Conservation (phyloP, 2,888 invertebrate genomes). For the Odontocerum albicorne region DNA sequence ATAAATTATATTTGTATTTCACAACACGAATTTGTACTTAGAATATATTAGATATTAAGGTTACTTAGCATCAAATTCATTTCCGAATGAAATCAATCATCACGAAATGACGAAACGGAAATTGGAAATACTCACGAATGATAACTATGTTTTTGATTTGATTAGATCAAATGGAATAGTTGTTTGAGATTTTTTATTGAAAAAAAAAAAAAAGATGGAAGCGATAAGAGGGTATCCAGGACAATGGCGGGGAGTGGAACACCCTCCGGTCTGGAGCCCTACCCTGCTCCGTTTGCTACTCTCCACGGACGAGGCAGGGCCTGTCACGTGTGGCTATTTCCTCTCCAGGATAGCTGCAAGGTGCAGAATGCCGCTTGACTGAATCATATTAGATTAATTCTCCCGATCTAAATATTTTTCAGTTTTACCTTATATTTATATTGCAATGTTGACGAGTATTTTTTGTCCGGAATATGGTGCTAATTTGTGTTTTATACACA, state of each 20-base stretch:
- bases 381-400: too few relatives aligned
- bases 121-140: constrained; percentile 18
- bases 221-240: not conserved
- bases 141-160: constrained; percentile 6
- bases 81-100: constrained; percentile 2
- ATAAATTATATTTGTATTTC: constrained; percentile 24
- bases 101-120: not conserved
- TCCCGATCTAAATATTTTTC: not conserved
- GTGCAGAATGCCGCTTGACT: too few relatives aligned
- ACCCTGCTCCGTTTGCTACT: not conserved
- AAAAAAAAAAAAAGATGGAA: not conserved
- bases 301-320: not conserved
- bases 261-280: constrained; percentile 10
- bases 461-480: constrained; percentile 37
- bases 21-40: constrained; percentile 33
- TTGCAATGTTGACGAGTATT: constrained; percentile 17
- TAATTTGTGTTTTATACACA: constrained; percentile 31
- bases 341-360: too few relatives aligned
- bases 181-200: constrained; percentile 9
- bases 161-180: not conserved
- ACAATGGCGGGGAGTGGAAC: constrained; percentile 30
- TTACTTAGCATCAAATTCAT: constrained; percentile 6
- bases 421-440: constrained; percentile 4
- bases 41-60: constrained; percentile 29
- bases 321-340: not conserved